Base-by-base conservation (phyloP, 53 echinoderm and acorn worm species). In the Pentamera pediparva region DNA sequence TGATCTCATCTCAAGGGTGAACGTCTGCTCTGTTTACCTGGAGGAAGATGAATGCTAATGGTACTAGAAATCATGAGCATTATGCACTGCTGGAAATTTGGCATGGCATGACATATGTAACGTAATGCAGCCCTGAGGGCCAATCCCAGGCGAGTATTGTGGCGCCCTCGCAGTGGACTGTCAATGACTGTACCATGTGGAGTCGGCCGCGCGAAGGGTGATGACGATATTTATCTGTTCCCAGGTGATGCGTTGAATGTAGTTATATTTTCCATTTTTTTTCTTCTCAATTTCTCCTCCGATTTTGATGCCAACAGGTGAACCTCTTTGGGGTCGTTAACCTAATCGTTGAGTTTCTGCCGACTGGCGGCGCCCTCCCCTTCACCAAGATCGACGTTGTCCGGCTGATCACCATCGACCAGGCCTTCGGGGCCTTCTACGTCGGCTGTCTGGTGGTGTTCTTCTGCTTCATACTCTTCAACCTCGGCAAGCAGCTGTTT, bases 391-490 rank as follows among this genome's bases (percentile, higher is more conserved):
- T 95, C 24, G 88, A 95, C 59, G 77, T 89, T 39, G 76, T 95
- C 39, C 87, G 87, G 21, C 84, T 95, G 1, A 73, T 85, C 58
- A 87, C 79, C 59, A 81, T 87, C 62, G 24, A 67, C 18, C 25
- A 56, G 4, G 89, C 86, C 0, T 85, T 90, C 28, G 87, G 82
- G 4, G 80, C 86, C 30, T 84, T 95, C 63, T 82, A 82, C 33
- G 62, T 95, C 22, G 82, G 80, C 37, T 90, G 90, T 29, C 85
- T 91, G 61, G 79, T 87, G 31, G 27, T 83, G 24, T 95, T 95
- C 80, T 85, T 90, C 51, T 84, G 87, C 18, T 95, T 95, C 72
- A 84, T 95, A 29, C 53, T 85, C 5, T 95, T 90, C 80, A 90
- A 90, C 83, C 69, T 87, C 61, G 54, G 87, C 37, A 87, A 87